Evolutionary conservation across 2,888 invertebrate genomes (phyloP).

Genomic region (Tetragonisca angustula): DNA sequence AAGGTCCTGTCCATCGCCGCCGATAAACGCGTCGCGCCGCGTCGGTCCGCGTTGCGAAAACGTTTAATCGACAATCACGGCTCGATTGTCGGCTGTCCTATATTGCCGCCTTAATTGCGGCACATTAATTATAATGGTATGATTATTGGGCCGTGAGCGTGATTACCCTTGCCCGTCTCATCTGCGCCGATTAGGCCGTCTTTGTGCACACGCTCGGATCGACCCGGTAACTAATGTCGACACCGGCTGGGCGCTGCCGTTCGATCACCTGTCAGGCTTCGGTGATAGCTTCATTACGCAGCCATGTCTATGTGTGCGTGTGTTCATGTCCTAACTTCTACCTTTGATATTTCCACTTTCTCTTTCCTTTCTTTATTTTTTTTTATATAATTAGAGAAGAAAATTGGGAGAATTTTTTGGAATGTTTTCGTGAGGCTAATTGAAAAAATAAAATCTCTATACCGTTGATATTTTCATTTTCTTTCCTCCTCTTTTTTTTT

Average conservation of each 20-base stretch:
- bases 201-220: slow-evolving; percentile 60
- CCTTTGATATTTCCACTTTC: too few species aligned
- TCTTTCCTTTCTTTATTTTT: too few species aligned
- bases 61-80: slow-evolving; percentile 75
- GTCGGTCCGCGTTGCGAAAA: slow-evolving; percentile 64
- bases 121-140: slow-evolving; percentile 77
- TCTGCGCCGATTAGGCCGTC: slow-evolving; percentile 71
- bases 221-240: slow-evolving; percentile 49
- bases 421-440: too few species aligned
- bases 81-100: slow-evolving; percentile 71
- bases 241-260: slow-evolving; percentile 19
- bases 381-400: too few species aligned
- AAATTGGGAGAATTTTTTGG: too few species aligned
- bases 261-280: slow-evolving; percentile 34
- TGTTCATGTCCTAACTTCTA: not conserved
- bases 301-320: too few species aligned
- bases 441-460: too few species aligned
- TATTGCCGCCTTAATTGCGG: slow-evolving; percentile 75
- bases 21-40: slow-evolving; percentile 33
- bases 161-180: slow-evolving; percentile 71
- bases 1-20: not conserved
- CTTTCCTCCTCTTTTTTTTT: too few species aligned
- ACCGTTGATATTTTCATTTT: too few species aligned
- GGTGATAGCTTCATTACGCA: not conserved
- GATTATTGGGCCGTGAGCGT: slow-evolving; percentile 73